These are phyloP conservation scores for Cossypha polioptera DNA, from an alignment of 2,797 vertebrate genomes.

Conservation along the genomic window DNA sequence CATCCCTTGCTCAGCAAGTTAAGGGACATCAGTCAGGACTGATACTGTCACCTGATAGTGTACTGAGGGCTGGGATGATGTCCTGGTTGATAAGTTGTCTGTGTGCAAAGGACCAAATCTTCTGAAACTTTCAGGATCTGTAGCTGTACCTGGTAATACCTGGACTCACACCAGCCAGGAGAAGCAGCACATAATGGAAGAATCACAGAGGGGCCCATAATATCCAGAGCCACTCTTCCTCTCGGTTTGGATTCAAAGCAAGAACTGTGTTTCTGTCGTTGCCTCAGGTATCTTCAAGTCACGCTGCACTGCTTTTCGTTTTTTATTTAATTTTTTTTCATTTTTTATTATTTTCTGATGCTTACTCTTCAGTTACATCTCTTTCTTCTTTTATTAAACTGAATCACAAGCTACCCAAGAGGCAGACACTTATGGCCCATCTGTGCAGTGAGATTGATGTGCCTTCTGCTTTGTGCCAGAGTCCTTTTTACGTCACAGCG, in stretches of 20 bases:
- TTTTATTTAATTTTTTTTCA: too few relatives aligned
- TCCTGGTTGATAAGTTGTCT: neutral
- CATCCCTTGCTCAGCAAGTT: neutral
- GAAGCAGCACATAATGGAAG: neutral
- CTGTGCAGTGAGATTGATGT: neutral
- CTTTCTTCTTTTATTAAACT: neutral
- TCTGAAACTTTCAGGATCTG: neutral
- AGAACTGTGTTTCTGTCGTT: neutral
- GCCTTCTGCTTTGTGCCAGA: neutral
- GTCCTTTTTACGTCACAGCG: neutral
- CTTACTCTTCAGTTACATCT: neutral
- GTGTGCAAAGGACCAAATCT: neutral
- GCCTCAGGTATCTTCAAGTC: neutral
- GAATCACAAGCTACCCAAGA: neutral
- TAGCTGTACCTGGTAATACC: neutral
- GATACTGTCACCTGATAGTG: neutral
- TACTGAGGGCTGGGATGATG: neutral
- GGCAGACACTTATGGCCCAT: neutral
- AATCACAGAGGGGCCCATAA: neutral
- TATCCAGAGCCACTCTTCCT: neutral
- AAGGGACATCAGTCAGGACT: neutral
- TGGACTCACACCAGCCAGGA: neutral
- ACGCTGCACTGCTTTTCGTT: rapidly evolving
- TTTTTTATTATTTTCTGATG: neutral
- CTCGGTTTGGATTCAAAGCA: neutral